Evolutionary conservation across 2,888 invertebrate species (phyloP).

Genomic region (Xestia c-nigrum): DNA sequence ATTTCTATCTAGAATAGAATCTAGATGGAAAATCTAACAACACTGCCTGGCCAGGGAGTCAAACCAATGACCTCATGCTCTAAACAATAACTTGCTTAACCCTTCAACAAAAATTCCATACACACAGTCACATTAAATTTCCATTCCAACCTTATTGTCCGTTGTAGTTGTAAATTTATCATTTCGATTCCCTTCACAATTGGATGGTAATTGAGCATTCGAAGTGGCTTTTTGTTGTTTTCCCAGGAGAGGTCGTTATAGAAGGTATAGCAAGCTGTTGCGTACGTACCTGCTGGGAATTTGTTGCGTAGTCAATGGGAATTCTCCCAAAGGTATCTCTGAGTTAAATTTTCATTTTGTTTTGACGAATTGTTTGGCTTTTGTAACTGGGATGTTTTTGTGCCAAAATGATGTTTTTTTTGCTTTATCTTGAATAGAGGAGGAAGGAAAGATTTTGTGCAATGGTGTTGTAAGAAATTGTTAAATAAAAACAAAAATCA

Average conservation of each 20-base stretch:
- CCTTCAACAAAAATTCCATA: background rate
- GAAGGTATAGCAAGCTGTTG: constrained; percentile 47
- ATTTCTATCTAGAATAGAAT: too few relatives aligned
- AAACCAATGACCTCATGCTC: background rate
- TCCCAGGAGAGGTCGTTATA: constrained; percentile 52
- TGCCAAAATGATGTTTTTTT: constrained; percentile 30
- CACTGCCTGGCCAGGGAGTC: too few relatives aligned
- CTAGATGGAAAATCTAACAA: too few relatives aligned
- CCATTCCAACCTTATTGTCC: constrained; percentile 16
- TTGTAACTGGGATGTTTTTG: constrained; percentile 6
- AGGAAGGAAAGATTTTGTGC: constrained; percentile 9
- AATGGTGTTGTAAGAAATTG: constrained; percentile 3
- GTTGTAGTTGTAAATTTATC: constrained; percentile 43
- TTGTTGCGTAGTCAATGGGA: constrained; percentile 34
- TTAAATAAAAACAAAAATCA: constrained; percentile 2
- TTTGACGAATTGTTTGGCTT: constrained; percentile 51
- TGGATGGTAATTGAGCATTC: constrained; percentile 58
- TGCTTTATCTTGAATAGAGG: constrained; percentile 22
- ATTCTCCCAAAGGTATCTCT: constrained; percentile 28
- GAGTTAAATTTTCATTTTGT: constrained; percentile 42
- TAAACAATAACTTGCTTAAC: background rate
- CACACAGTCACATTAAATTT: constrained; percentile 15
- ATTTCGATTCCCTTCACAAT: constrained; percentile 54
- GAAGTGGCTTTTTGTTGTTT: constrained; percentile 61
- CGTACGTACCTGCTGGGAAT: constrained; percentile 44